Base-by-base conservation (phyloP, 2,888 invertebrate genomes). In the Scaptomyza flava region DNA sequence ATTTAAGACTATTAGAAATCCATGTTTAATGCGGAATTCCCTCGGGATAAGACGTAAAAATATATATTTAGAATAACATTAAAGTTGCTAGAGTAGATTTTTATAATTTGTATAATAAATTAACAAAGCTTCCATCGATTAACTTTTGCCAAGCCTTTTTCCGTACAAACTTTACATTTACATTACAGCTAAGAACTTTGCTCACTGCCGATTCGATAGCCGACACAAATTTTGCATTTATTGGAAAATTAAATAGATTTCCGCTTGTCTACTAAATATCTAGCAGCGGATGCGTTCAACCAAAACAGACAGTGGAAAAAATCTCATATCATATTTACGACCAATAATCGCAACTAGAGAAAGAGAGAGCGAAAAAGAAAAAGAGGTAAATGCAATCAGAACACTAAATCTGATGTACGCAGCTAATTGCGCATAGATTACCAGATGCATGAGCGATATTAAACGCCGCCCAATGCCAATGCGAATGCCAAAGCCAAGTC, bases 391-490 rank as follows among this genome's bases (percentile, higher is more conserved):
- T 68, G 81, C 89, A 89, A 85, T 85, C 85, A 83, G 89, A 73
- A 83, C 67, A 86, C 89, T 89, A 87, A 89, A 86, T 89, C 89
- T 89, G 84, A 86, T 89, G 76, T 87, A 89, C 76, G 74, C 79
- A 71, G 73, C 89, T 86, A 89, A 86, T 86, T 89, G 89, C 87
- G 65, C 84, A 86, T 89, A 89, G 87, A 89, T 86, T 87, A 86
- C 70, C 65, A 86, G 89, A 89, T 86, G 70, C 84, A 89, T 89
- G 84, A 80, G 89, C 84, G 89, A 89, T 86, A 89, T 70, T 75
- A 60, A 74, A 81, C 67, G 88, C 86, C 83, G 89, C 77, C 83
- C 86, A 78, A 68, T 78, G 81, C 78, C 68, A 63, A 57, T 33
- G 42, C 48, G 58, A 38, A 47, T 45, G n/a, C 34, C 23, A 41